Evolutionary conservation across 2,113 vertebrate species (phyloP), one percentile per base, ranked within the genome.

Genomic region (Ophthalmolycus amberensis): DNA sequence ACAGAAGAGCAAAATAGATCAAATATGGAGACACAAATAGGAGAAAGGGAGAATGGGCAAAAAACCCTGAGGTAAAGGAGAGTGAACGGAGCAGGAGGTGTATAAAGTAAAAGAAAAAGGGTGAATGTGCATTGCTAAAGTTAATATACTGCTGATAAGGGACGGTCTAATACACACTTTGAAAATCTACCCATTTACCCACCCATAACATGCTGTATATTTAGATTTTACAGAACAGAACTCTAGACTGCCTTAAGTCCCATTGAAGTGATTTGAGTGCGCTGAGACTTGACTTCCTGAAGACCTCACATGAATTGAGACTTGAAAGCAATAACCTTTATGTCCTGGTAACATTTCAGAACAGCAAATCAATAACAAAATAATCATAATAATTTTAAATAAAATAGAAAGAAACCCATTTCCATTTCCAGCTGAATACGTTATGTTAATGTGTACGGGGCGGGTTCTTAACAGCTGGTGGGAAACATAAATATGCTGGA

Each of bases 401-500:
- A 50, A 50, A 50, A 50, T 20, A 18, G 6, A 50, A 50, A 50
- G 46, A 16, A 18, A 32, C 9, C n/a, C 10, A 50, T 18, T 16
- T 3, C 48, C 48, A 20, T 60, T 38, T 34, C 40, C 38, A 73
- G 62, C 68, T 64, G n/a, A 59, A 71, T 44, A 62, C 6, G 9
- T 69, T 10, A 75, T 25, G 18, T 15, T 66, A 40, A 77, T 32
- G 46, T 58, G 1, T 29, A 27, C 27, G 1, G 15, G 40, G 50
- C 22, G 20, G 38, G 32, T 29, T 15, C 16, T 38, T 59, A 59
- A 72, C 38, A n/a, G n/a, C 79, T 56, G 16, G 40, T 65, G 58
- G 52, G 58, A 60, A 83, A 75, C 40, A 74, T 65, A 76, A 83
- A 84, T 62, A 77, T 38, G 59, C 56, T 71, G 34, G 75, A 84